Percentiles rank a stretch among this genome's conserved stretches.
phyloP scores from a whole-genome alignment of 2,113 vertebrate species.

The Eudyptes chrysolophus region DNA sequence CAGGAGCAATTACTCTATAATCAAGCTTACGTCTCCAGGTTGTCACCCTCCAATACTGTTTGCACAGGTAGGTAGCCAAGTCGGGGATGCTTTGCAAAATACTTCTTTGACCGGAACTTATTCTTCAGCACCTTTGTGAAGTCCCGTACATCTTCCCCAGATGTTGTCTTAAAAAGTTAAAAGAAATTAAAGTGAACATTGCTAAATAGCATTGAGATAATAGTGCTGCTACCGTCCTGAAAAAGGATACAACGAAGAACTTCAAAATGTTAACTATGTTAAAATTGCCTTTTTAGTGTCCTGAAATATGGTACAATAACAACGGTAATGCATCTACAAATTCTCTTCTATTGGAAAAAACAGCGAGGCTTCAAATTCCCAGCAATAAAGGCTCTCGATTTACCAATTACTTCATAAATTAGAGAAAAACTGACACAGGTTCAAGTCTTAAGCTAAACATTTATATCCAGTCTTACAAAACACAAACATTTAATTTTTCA shows the following conservation, averaged over 20 bases:
- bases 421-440: not conserved
- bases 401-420: not conserved
- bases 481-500: not conserved
- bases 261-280: not conserved
- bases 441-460: not conserved
- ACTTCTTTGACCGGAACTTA: slow-evolving; percentile 98
- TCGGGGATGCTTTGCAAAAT: slow-evolving; percentile 95
- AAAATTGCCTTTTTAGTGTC: not conserved
- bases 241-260: not conserved
- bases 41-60: slow-evolving; percentile 95
- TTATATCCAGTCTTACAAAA: not conserved
- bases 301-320: not conserved
- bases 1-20: not conserved
- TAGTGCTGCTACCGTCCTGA: not conserved
- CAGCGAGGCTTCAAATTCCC: not conserved
- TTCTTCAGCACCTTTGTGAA: slow-evolving; percentile 99
- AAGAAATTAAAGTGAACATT: not conserved
- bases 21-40: slow-evolving; percentile 92
- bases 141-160: slow-evolving; percentile 96
- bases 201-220: not conserved
- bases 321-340: not conserved
- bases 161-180: slow-evolving; percentile 85
- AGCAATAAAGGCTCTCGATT: not conserved
- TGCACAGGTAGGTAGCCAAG: slow-evolving; percentile 98
- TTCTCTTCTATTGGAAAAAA: not conserved